Evolutionary conservation across 35 echinoderm and acorn worm genomes (phyloP).

Genomic region (Apostichopus japonicus): DNA sequence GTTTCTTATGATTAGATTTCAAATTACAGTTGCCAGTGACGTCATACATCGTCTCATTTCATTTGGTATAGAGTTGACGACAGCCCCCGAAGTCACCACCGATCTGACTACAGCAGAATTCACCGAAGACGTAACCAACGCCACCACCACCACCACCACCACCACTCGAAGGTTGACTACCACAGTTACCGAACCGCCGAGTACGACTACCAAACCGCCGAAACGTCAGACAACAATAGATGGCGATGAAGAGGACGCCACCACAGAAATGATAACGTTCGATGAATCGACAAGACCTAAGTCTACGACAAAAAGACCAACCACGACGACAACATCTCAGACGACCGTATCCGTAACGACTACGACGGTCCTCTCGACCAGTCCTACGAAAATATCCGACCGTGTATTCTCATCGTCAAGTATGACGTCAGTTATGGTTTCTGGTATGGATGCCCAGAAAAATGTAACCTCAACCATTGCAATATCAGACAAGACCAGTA

Average conservation of each 20-base stretch:
- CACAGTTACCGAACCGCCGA: neutral
- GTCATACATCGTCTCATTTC: neutral
- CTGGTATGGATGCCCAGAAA: neutral
- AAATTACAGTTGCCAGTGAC: neutral
- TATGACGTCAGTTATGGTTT: neutral
- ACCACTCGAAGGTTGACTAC: neutral
- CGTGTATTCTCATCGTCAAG: neutral
- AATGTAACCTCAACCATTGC: no score
- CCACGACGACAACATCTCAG: neutral
- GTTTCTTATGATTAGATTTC: no score
- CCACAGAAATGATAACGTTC: slow-evolving; percentile 37
- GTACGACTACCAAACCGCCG: neutral
- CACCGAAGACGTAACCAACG: slow-evolving; percentile 16
- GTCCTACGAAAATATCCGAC: no score
- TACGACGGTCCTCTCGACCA: no score
- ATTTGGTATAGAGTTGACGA: slow-evolving; percentile 3
- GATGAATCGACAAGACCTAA: slow-evolving; percentile 2
- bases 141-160: neutral
- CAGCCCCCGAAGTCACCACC: slow-evolving; percentile 7
- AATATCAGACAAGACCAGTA: neutral
- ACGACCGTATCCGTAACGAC: neutral
- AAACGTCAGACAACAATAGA: neutral
- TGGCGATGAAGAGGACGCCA: neutral
- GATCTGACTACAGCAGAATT: slow-evolving; percentile 16
- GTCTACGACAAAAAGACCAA: slow-evolving; percentile 7